These are phyloP conservation scores for Craterocephalus amniculus DNA, from an alignment of 2,797 vertebrate genomes.

Conservation along the genomic window DNA sequence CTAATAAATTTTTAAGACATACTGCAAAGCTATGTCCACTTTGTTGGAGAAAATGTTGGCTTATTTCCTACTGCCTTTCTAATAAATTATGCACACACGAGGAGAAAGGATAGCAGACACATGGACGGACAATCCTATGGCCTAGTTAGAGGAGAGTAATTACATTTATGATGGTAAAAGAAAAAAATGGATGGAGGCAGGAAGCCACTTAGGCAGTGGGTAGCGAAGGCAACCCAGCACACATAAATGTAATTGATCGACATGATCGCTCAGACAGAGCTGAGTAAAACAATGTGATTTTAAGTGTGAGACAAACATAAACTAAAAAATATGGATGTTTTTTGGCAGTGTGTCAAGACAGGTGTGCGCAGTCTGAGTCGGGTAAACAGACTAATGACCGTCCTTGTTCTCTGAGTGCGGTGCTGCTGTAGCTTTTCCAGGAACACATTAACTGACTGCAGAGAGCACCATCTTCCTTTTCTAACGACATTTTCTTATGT, in stretches of 20 bases:
- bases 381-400: conserved; percentile 52
- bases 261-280: conserved; percentile 19
- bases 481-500: conserved; percentile 55
- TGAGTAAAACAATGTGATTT: conserved; percentile 1
- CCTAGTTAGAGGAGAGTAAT: conserved; percentile 49
- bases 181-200: conserved; percentile 25
- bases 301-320: conserved; percentile 3
- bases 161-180: conserved; percentile 44
- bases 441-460: conserved; percentile 66
- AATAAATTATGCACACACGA: conserved; percentile 49
- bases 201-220: conserved; percentile 14
- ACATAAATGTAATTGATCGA: conserved; percentile 37
- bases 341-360: conserved; percentile 41
- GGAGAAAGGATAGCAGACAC: conserved; percentile 34
- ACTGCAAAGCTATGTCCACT: conserved; percentile 12
- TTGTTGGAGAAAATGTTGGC: conserved; percentile 21
- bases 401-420: conserved; percentile 44
- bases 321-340: conserved; percentile 21
- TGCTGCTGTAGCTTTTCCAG: conserved; percentile 63
- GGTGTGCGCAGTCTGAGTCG: conserved; percentile 41
- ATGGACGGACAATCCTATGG: conserved; percentile 28
- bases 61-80: conserved; percentile 24
- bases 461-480: conserved; percentile 52
- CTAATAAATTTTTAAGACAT: conserved; percentile 35
- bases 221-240: conserved; percentile 24